These are phyloP conservation scores for Chinchilla lanigera DNA, from an alignment of 2,113 vertebrate species.

Conservation along the genomic window DNA sequence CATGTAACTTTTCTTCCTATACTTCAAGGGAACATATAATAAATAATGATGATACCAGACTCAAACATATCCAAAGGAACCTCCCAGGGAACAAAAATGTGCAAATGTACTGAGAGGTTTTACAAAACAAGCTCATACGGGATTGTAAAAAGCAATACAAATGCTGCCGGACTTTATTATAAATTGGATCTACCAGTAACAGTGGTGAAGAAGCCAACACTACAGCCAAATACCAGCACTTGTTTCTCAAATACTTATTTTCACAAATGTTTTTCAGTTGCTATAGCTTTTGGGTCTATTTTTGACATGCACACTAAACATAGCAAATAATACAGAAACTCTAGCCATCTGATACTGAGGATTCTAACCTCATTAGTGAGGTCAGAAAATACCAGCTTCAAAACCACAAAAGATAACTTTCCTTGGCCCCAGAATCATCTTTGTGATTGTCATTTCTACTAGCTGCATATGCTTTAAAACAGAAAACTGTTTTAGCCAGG, in stretches of 20 bases:
- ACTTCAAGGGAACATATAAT: constrained; percentile 40
- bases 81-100: constrained; percentile 65
- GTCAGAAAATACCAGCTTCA: constrained; percentile 49
- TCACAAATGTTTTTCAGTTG: constrained; percentile 66
- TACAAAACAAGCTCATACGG: constrained; percentile 44
- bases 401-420: constrained; percentile 45
- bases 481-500: neutral
- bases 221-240: constrained; percentile 47
- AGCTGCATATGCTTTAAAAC: neutral
- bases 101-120: constrained; percentile 58
- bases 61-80: constrained; percentile 36
- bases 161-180: neutral
- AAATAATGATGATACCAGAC: constrained; percentile 45
- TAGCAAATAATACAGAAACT: constrained; percentile 56
- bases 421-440: neutral
- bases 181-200: constrained; percentile 49
- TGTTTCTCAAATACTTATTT: constrained; percentile 71
- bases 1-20: neutral
- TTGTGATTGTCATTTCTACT: neutral
- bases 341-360: constrained; percentile 48
- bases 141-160: constrained; percentile 65
- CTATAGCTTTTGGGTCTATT: constrained; percentile 69
- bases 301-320: constrained; percentile 45
- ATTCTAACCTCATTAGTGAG: constrained; percentile 43
- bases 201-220: neutral